Evolutionary conservation across 2,113 vertebrate species (phyloP).

Genomic region (Triplophysa dalaica): DNA sequence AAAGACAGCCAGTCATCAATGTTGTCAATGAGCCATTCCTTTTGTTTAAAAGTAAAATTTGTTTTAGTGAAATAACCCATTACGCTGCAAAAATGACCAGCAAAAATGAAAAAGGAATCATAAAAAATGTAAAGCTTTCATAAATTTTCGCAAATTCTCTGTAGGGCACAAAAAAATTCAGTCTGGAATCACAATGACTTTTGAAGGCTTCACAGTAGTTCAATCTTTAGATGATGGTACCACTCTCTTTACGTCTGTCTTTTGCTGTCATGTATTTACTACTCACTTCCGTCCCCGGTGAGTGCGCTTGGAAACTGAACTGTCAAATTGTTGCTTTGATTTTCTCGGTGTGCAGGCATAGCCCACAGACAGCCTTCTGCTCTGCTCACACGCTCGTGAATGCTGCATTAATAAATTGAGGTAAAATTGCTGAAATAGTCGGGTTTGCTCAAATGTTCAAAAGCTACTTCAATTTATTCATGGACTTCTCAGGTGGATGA

Average conservation of each 20-base stretch:
- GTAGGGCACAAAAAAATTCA: not conserved
- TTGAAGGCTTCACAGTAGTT: not conserved
- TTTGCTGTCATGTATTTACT: slow-evolving; percentile 24
- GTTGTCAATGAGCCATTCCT: too few relatives aligned
- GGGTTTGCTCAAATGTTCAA: not conserved
- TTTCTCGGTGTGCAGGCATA: slow-evolving; percentile 14
- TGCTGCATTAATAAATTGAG: slow-evolving; percentile 16
- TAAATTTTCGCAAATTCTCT: too few relatives aligned
- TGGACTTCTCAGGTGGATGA: not conserved
- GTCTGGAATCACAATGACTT: not conserved
- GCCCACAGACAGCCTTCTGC: slow-evolving; percentile 22
- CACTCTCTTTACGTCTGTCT: not conserved
- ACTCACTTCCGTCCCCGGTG: slow-evolving; percentile 30
- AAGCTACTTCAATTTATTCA: slow-evolving; percentile 6
- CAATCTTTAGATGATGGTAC: not conserved
- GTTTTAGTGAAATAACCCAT: too few relatives aligned
- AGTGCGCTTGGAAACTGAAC: slow-evolving; percentile 27
- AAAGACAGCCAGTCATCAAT: too few relatives aligned
- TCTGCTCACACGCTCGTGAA: not conserved
- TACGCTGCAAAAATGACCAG: too few relatives aligned
- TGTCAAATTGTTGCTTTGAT: slow-evolving; percentile 34
- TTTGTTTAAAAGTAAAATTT: not conserved
- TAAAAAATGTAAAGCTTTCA: too few relatives aligned
- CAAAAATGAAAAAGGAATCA: too few relatives aligned
- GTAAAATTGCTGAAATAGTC: not conserved